Percentiles rank a stretch among this genome's conserved stretches.
phyloP scores from a whole-genome alignment of 2,888 invertebrate species.

The Diarsia rubi region DNA sequence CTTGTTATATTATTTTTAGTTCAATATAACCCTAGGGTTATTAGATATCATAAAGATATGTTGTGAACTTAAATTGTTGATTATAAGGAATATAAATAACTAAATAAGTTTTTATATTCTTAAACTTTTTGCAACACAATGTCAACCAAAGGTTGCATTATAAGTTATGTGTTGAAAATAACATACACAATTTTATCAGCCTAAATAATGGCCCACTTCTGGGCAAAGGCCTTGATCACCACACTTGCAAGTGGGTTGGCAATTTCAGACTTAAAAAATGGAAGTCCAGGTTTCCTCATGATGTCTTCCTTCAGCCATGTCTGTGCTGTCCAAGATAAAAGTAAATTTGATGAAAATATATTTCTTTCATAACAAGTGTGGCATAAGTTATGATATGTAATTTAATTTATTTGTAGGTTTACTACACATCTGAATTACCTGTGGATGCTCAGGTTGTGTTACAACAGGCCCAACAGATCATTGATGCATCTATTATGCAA shows the following conservation, averaged over 20 bases:
- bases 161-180: slow-evolving; percentile 28
- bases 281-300: not conserved
- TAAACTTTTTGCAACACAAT: slow-evolving; percentile 7
- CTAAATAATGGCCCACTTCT: not conserved
- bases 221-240: not conserved
- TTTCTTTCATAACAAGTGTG: slow-evolving; percentile 50
- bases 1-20: too few relatives aligned
- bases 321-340: not conserved
- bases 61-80: not conserved
- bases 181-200: not conserved
- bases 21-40: too few relatives aligned
- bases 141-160: slow-evolving; percentile 18
- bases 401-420: slow-evolving; percentile 91
- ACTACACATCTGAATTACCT: slow-evolving; percentile 90
- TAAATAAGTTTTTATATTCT: slow-evolving; percentile 1
- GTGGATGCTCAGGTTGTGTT: slow-evolving; percentile 90
- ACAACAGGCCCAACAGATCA: slow-evolving; percentile 90
- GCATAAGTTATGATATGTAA: slow-evolving; percentile 70
- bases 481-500: slow-evolving; percentile 90
- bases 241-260: not conserved
- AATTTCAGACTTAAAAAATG: not conserved
- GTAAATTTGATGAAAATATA: slow-evolving; percentile 24
- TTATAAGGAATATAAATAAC: not conserved
- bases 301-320: not conserved
- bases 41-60: too few relatives aligned